phyloP scores from a whole-genome alignment of 2,797 vertebrate genomes.

The Trachops cirrhosus region DNA sequence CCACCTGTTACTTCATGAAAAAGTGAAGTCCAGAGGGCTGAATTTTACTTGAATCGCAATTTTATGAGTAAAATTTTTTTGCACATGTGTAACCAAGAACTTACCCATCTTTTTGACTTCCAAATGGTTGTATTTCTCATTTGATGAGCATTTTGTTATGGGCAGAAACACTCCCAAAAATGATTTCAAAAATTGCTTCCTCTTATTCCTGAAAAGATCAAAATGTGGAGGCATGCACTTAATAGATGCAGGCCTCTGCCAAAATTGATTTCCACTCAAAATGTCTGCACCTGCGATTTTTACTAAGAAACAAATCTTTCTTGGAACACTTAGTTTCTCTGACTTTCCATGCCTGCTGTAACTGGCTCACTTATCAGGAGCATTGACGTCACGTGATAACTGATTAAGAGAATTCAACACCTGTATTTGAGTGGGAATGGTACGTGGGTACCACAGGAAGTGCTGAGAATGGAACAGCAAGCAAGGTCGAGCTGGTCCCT shows the following conservation, averaged over 20 bases:
- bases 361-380: not conserved
- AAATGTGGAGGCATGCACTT: not conserved
- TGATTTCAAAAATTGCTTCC: conserved; percentile 28
- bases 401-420: conserved; percentile 8
- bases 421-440: not conserved
- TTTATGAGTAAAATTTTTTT: conserved; percentile 16
- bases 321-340: not conserved
- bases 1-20: not conserved
- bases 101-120: not conserved
- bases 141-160: conserved; percentile 4
- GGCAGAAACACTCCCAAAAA: conserved; percentile 15
- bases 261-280: conserved; percentile 10
- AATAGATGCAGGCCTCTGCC: not conserved
- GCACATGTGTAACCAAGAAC: not conserved
- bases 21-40: not conserved
- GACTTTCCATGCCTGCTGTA: not conserved
- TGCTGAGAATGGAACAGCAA: not conserved
- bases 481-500: not conserved
- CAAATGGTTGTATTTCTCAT: conserved; percentile 10
- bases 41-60: not conserved
- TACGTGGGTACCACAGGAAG: not conserved
- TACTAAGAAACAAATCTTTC: not conserved
- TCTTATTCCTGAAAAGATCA: conserved; percentile 17
- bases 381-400: not conserved
- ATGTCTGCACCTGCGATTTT: not conserved